Conservation (phyloP, 1,140 invertebrate species). For the Mylabris phalerata region DNA sequence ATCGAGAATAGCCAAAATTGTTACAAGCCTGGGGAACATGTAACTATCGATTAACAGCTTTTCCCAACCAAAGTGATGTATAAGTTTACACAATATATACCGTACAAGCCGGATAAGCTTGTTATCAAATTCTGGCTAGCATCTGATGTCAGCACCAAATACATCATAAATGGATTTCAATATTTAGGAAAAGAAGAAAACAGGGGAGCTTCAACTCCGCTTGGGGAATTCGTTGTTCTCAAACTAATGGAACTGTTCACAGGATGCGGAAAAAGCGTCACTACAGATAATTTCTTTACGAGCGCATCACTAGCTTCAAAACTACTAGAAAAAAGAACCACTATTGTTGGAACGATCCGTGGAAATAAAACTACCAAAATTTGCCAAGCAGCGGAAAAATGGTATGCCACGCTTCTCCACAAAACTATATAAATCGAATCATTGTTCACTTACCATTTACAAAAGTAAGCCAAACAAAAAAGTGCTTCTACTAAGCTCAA, state of each 20-base stretch:
- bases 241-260: slow-evolving; percentile 32
- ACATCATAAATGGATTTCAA: slow-evolving; percentile 38
- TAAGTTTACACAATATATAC: slow-evolving; percentile 39
- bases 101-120: slow-evolving; percentile 41
- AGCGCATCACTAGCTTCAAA: no score
- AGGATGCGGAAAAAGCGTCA: slow-evolving; percentile 31
- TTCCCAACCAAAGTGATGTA: slow-evolving; percentile 39
- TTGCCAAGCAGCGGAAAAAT: slow-evolving; percentile 21
- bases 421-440: background rate
- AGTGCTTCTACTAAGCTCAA: no score
- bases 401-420: no score
- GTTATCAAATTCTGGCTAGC: slow-evolving; percentile 41
- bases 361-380: slow-evolving; percentile 16
- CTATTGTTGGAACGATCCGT: slow-evolving; percentile 25
- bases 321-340: background rate
- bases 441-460: slow-evolving; percentile 26
- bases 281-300: slow-evolving; percentile 3
- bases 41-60: slow-evolving; percentile 39
- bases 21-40: slow-evolving; percentile 34
- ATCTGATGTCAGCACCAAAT: slow-evolving; percentile 35
- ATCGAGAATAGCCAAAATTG: slow-evolving; percentile 37
- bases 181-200: slow-evolving; percentile 37
- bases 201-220: slow-evolving; percentile 12
- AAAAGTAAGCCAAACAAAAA: slow-evolving; percentile 27
- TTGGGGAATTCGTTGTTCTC: slow-evolving; percentile 26